These are phyloP conservation scores for Molossus alvarezi DNA, from an alignment of 2,797 vertebrate species.

Conservation along the genomic window DNA sequence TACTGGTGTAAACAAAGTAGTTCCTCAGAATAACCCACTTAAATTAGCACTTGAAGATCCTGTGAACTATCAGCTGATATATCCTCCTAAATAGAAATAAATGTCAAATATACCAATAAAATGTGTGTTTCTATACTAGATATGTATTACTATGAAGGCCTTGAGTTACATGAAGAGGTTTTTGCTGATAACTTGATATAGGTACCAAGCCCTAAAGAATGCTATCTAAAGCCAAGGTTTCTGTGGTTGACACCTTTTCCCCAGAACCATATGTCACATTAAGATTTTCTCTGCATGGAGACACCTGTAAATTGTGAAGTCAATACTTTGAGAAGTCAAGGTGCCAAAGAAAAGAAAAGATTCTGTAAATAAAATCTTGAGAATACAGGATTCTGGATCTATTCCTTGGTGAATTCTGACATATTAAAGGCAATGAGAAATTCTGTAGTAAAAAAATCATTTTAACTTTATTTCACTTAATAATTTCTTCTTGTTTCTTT, in stretches of 20 bases:
- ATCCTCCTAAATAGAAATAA: neutral
- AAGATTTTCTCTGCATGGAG: neutral
- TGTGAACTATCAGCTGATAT: neutral
- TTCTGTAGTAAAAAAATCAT: neutral
- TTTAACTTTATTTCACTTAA: slow-evolving; percentile 9
- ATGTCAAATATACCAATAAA: neutral
- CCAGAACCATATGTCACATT: neutral
- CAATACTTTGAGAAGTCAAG: neutral
- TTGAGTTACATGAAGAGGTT: neutral
- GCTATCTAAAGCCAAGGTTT: neutral
- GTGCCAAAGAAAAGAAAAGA: no score
- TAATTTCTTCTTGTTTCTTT: slow-evolving; percentile 41
- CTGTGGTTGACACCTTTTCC: neutral
- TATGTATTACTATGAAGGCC: neutral
- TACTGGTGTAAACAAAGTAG: slow-evolving; percentile 16
- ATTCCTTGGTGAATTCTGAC: neutral
- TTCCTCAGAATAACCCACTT: neutral
- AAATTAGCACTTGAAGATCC: neutral
- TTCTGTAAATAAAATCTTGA: slow-evolving; percentile 24
- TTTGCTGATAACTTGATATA: neutral
- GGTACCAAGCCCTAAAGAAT: neutral
- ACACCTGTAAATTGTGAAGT: neutral
- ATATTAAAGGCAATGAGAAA: neutral
- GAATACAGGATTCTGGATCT: neutral
- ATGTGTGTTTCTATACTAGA: neutral